Percentiles rank a stretch among this genome's conserved stretches.
phyloP scores from a whole-genome alignment of 2,113 vertebrate genomes.

The Trinectes maculatus region DNA sequence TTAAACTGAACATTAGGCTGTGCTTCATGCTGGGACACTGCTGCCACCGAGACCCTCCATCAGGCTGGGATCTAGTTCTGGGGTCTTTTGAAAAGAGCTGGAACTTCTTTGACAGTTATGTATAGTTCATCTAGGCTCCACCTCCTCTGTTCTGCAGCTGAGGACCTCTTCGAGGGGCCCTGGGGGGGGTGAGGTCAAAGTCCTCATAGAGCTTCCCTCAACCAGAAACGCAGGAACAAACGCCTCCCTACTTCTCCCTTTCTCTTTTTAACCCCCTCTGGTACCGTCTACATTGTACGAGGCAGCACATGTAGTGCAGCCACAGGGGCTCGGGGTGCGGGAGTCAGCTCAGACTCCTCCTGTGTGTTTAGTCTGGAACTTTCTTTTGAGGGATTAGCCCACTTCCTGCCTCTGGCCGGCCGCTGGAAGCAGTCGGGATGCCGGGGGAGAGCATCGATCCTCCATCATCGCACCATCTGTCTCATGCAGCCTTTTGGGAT shows the following conservation, averaged over 20 bases:
- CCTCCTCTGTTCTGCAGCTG: constrained; percentile 62
- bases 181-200: constrained; percentile 63
- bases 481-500: constrained; percentile 74
- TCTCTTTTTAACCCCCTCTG: constrained; percentile 51
- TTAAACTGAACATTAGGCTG: constrained; percentile 13
- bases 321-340: constrained; percentile 15
- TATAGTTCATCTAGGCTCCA: constrained; percentile 53
- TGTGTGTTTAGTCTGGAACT: constrained; percentile 71
- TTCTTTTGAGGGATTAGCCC: constrained; percentile 75
- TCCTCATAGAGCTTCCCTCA: constrained; percentile 63
- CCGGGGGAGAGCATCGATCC: constrained; percentile 67
- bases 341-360: constrained; percentile 27
- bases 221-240: constrained; percentile 62
- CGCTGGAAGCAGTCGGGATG: constrained; percentile 47
- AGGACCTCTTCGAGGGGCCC: constrained; percentile 71
- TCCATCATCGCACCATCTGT: constrained; percentile 79
- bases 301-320: constrained; percentile 10
- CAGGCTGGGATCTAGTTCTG: constrained; percentile 24
- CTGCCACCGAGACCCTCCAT: constrained; percentile 19
- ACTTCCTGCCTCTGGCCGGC: constrained; percentile 59
- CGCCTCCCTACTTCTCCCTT: constrained; percentile 34
- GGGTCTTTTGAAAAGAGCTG: constrained; percentile 53
- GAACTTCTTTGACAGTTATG: constrained; percentile 66
- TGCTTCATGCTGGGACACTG: constrained; percentile 3
- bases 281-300: constrained; percentile 48